phyloP scores from a whole-genome alignment of 2,888 invertebrate species.

The Fissipunctia ypsillon region DNA sequence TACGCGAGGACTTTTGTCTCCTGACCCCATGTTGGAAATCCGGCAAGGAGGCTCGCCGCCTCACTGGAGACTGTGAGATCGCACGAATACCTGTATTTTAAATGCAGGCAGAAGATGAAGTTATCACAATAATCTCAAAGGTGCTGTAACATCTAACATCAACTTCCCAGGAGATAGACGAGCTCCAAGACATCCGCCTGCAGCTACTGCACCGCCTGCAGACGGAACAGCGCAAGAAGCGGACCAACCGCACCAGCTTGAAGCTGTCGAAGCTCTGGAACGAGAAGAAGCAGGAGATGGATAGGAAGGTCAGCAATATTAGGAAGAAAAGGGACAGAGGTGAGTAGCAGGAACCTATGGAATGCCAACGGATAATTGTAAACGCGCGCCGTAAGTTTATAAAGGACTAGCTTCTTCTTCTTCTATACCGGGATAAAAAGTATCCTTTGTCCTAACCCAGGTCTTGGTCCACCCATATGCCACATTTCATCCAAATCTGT shows the following conservation, averaged over 20 bases:
- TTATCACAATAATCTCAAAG: not conserved
- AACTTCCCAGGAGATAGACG: slow-evolving; percentile 91
- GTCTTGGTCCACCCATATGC: not conserved
- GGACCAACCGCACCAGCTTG: slow-evolving; percentile 81
- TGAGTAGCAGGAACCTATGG: slow-evolving; percentile 55
- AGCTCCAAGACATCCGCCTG: slow-evolving; percentile 92
- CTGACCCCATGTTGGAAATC: no score
- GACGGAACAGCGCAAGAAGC: slow-evolving; percentile 87
- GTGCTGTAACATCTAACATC: not conserved
- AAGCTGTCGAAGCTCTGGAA: slow-evolving; percentile 89
- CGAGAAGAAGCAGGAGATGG: slow-evolving; percentile 89
- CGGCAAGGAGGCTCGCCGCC: no score
- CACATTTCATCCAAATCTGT: not conserved
- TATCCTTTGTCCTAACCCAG: not conserved
- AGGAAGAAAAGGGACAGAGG: slow-evolving; percentile 88
- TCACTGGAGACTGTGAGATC: no score
- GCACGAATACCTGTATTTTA: no score
- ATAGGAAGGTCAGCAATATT: slow-evolving; percentile 90
- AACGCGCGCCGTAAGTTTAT: no score
- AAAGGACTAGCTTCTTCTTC: no score
- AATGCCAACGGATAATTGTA: no score
- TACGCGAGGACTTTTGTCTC: no score
- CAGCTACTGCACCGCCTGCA: slow-evolving; percentile 92
- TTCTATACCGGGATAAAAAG: not conserved
- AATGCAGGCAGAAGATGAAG: not conserved